These are phyloP conservation scores for Spisula subtruncata DNA, from an alignment of 2,888 invertebrate genomes.

Conservation along the genomic window DNA sequence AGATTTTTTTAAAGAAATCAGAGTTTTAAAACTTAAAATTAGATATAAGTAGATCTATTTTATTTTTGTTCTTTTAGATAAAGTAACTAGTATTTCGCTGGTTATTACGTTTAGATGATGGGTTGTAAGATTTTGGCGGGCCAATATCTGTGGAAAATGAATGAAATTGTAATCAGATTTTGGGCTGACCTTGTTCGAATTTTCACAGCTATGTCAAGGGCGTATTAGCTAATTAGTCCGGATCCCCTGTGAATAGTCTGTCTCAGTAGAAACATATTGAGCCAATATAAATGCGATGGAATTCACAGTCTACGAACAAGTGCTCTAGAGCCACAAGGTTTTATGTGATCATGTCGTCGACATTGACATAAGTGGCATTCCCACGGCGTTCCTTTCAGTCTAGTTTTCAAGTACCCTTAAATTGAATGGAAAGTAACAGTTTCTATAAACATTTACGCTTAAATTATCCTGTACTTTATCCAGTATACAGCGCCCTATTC, in stretches of 20 bases:
- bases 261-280: constrained; percentile 49
- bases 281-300: constrained; percentile 51
- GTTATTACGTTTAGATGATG: not conserved
- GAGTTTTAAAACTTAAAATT: too few relatives aligned
- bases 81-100: too few relatives aligned
- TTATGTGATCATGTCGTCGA: constrained; percentile 16
- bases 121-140: constrained; percentile 32
- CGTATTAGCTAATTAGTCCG: constrained; percentile 34
- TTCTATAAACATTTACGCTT: constrained; percentile 67
- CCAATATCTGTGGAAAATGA: not conserved
- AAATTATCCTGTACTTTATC: too few relatives aligned
- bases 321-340: not conserved
- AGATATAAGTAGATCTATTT: too few relatives aligned
- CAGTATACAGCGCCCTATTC: constrained; percentile 60
- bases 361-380: constrained; percentile 31
- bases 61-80: too few relatives aligned
- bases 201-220: constrained; percentile 48
- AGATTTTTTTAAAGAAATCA: too few relatives aligned
- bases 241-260: constrained; percentile 35
- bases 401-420: constrained; percentile 36
- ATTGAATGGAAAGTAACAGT: constrained; percentile 63
- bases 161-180: not conserved
- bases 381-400: constrained; percentile 47
- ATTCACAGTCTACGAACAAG: constrained; percentile 19
- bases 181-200: constrained; percentile 23